These are phyloP conservation scores for Porites australiensis DNA, from an alignment of 64 coral and sea anemone species.

Conservation along the genomic window DNA sequence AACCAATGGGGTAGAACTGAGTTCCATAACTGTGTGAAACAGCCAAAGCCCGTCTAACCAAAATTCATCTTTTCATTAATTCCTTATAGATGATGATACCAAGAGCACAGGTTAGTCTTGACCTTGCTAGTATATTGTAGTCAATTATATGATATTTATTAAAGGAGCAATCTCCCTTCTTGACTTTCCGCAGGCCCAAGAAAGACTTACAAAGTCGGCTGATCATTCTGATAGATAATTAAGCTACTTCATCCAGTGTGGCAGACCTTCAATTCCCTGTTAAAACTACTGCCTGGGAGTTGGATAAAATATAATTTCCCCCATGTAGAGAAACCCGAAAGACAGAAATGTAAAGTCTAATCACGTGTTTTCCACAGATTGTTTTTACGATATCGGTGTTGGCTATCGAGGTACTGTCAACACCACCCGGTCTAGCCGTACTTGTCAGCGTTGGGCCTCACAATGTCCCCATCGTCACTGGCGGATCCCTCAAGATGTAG, in stretches of 20 bases:
- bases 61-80: not conserved
- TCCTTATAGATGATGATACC: conserved; percentile 3
- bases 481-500: conserved; percentile 15
- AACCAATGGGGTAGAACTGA: not conserved
- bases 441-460: conserved; percentile 49
- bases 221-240: no score
- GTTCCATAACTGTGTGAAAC: not conserved
- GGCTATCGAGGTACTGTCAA: conserved; percentile 63
- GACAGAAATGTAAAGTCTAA: no score
- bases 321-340: no score
- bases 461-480: conserved; percentile 67
- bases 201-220: no score
- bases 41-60: not conserved
- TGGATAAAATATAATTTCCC: no score
- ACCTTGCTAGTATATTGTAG: no score
- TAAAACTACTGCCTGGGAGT: no score
- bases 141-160: no score
- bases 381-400: conserved; percentile 60
- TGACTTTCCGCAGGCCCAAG: no score
- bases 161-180: no score
- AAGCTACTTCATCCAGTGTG: no score
- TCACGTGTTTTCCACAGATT: conserved; percentile 1
- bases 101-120: conserved; percentile 15
- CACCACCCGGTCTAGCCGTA: conserved; percentile 36
- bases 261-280: no score